Conservation (phyloP, 2,888 invertebrate species). For the Sisyra terminalis region DNA sequence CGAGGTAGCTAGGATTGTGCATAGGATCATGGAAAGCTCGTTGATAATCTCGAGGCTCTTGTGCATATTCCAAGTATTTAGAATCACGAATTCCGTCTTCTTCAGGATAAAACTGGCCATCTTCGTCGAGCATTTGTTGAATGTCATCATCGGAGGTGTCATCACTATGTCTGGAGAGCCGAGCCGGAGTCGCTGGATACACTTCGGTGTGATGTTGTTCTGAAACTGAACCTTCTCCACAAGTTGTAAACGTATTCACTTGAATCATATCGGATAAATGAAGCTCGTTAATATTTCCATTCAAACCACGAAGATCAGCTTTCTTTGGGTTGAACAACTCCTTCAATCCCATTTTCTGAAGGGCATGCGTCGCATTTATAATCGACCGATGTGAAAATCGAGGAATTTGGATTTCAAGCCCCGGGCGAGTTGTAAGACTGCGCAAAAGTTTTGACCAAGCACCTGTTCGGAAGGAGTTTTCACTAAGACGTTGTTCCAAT, state of each 20-base stretch:
- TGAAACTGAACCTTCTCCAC: slow-evolving; percentile 54
- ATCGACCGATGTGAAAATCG: slow-evolving; percentile 70
- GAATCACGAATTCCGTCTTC: slow-evolving; percentile 19
- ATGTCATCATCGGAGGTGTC: slow-evolving; percentile 17
- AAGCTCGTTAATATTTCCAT: slow-evolving; percentile 61
- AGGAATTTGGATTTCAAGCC: slow-evolving; percentile 69
- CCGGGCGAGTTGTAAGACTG: slow-evolving; percentile 55
- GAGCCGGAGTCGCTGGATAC: slow-evolving; percentile 50
- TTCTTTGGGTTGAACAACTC: slow-evolving; percentile 58
- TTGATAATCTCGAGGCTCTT: slow-evolving; percentile 45
- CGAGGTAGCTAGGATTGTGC: slow-evolving; percentile 31
- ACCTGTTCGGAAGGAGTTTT: slow-evolving; percentile 45
- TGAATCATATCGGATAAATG: slow-evolving; percentile 73
- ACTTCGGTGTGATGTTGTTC: slow-evolving; percentile 58
- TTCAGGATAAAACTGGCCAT: slow-evolving; percentile 17
- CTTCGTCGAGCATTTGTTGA: slow-evolving; percentile 28
- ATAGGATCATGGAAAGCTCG: slow-evolving; percentile 52
- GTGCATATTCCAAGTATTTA: slow-evolving; percentile 17
- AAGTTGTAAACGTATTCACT: slow-evolving; percentile 66
- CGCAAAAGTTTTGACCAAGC: slow-evolving; percentile 59
- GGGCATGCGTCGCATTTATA: slow-evolving; percentile 61
- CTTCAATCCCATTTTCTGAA: slow-evolving; percentile 65
- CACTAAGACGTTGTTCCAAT: slow-evolving; percentile 52
- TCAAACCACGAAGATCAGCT: slow-evolving; percentile 70
- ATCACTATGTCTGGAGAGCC: slow-evolving; percentile 1